Conservation (phyloP, 2,113 vertebrate genomes). For the Rhinichthys klamathensis region DNA sequence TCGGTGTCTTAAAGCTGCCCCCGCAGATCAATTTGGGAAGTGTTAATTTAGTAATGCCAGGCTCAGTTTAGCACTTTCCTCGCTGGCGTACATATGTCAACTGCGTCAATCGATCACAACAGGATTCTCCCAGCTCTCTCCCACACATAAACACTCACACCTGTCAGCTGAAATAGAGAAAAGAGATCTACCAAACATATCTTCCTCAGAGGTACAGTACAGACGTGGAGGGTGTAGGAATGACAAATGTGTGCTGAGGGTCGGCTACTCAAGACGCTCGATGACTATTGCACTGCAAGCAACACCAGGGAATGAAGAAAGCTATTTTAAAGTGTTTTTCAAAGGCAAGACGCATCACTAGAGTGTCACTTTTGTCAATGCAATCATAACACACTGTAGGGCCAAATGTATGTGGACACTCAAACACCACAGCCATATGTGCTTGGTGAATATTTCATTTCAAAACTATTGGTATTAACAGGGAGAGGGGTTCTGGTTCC, state of each 20-base stretch:
- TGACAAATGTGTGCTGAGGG: neutral
- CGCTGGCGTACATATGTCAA: conserved; percentile 37
- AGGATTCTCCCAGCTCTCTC: conserved; percentile 31
- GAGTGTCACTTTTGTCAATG: conserved; percentile 7
- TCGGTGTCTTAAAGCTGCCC: conserved; percentile 52
- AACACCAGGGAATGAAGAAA: conserved; percentile 2
- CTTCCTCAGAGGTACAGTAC: conserved; percentile 5
- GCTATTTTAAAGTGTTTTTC: neutral
- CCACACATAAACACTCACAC: conserved; percentile 30
- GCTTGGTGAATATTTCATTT: neutral
- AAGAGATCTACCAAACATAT: neutral
- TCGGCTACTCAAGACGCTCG: neutral
- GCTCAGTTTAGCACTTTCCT: conserved; percentile 22
- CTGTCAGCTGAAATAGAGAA: neutral
- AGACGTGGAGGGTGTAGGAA: neutral
- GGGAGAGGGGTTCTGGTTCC: neutral
- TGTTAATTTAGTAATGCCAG: conserved; percentile 57
- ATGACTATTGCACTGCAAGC: neutral
- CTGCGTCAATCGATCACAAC: conserved; percentile 30
- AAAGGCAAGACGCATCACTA: neutral
- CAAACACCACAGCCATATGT: neutral
- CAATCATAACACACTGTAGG: neutral
- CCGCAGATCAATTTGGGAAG: conserved; percentile 50
- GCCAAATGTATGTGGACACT: neutral
- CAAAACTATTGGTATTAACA: neutral